A percentile compares a stretch with the other conserved stretches of the same genome.
Conservation (phyloP, 1,140 invertebrate species). For the Arion vulgaris region DNA sequence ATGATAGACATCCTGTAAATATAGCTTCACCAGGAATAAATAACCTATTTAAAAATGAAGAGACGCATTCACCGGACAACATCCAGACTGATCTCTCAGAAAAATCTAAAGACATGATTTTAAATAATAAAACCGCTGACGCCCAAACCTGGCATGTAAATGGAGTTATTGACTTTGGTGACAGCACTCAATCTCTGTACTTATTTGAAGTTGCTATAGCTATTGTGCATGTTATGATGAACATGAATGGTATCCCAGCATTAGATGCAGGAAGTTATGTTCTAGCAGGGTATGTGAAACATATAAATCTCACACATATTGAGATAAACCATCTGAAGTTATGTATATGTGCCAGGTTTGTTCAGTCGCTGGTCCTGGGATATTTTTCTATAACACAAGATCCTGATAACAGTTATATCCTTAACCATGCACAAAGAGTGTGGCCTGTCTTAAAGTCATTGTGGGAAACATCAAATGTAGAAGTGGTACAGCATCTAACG, state of each 20-base stretch:
- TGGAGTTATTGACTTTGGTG: constrained; percentile 88
- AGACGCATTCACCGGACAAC: not conserved
- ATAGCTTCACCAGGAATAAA: not conserved
- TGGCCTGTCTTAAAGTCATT: constrained; percentile 22
- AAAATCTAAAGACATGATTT: not conserved
- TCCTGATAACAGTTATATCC: constrained; percentile 77
- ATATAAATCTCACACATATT: constrained; percentile 75
- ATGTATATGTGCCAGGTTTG: constrained; percentile 82
- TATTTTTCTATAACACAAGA: constrained; percentile 81
- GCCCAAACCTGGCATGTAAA: constrained; percentile 43
- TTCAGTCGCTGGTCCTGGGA: constrained; percentile 86
- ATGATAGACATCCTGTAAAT: not conserved
- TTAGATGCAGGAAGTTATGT: constrained; percentile 80
- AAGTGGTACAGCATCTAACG: not conserved
- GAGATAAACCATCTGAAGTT: constrained; percentile 81
- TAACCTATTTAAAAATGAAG: not conserved
- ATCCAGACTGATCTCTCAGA: not conserved
- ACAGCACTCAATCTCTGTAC: constrained; percentile 81
- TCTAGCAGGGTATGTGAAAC: constrained; percentile 81
- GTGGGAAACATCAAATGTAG: not conserved
- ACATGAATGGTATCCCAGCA: constrained; percentile 74
- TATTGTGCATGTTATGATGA: constrained; percentile 85
- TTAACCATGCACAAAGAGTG: constrained; percentile 11
- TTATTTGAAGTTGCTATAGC: constrained; percentile 87
- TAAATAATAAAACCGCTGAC: not conserved